Evolutionary conservation across 2,888 invertebrate genomes (phyloP).

Genomic region (Calameuta filiformis): DNA sequence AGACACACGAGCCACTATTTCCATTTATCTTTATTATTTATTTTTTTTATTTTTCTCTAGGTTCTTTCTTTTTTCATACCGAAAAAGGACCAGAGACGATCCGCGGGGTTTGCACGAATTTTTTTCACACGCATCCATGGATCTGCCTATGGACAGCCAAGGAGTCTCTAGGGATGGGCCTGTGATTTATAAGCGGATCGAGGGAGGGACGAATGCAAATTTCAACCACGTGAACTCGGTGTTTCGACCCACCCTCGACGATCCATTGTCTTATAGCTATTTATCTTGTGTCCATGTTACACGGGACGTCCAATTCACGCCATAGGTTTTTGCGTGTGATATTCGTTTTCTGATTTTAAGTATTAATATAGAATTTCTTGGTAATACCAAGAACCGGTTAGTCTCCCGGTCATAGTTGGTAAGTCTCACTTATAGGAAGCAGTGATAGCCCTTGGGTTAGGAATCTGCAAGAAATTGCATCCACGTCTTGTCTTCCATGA

Average conservation of each 20-base stretch:
- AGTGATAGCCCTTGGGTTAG: background rate
- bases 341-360: background rate
- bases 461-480: background rate
- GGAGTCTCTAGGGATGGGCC: background rate
- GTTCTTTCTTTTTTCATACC: background rate
- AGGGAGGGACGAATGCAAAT: constrained; percentile 58
- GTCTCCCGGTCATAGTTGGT: too few relatives aligned
- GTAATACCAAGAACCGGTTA: too few relatives aligned
- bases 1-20: background rate
- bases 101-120: constrained; percentile 24
- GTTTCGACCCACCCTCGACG: constrained; percentile 35
- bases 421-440: background rate
- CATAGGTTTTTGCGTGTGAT: background rate
- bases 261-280: constrained; percentile 59
- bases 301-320: background rate
- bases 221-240: constrained; percentile 53
- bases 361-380: background rate
- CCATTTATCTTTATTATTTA: background rate
- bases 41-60: background rate
- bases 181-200: constrained; percentile 58
- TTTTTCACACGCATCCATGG: constrained; percentile 17
- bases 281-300: constrained; percentile 42
- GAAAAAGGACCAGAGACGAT: constrained; percentile 24
- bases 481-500: background rate
- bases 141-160: background rate